Percentiles rank a stretch among this genome's conserved stretches.
Conservation (phyloP, 2,888 invertebrate genomes). For the Siphonodentalium dalli region DNA sequence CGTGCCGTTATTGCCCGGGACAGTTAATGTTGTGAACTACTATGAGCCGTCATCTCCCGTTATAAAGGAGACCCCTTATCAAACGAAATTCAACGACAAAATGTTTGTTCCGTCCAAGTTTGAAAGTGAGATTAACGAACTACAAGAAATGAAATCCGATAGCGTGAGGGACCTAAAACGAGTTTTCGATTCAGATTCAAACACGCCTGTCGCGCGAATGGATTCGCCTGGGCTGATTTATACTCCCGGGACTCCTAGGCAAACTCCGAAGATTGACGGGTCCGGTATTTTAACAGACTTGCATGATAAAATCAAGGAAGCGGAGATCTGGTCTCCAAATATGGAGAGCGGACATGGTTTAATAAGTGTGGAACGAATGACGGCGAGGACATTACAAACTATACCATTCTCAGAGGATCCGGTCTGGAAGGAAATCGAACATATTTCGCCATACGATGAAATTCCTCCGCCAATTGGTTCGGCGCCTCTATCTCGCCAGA, state of each 20-base stretch:
- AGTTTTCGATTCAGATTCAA: slow-evolving; percentile 42
- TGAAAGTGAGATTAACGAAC: slow-evolving; percentile 43
- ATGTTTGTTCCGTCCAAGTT: slow-evolving; percentile 39
- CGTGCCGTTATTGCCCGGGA: no score
- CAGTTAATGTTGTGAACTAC: no score
- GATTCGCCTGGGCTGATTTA: no score
- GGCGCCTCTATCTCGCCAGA: no score
- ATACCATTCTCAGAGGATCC: slow-evolving; percentile 57
- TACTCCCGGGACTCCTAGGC: no score
- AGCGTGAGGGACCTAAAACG: slow-evolving; percentile 38
- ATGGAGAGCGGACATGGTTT: slow-evolving; percentile 50
- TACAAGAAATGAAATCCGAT: slow-evolving; percentile 40
- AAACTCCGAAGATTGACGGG: slow-evolving; percentile 21
- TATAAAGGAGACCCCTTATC: no score
- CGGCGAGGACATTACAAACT: slow-evolving; percentile 53
- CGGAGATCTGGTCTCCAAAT: slow-evolving; percentile 56
- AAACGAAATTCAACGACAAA: no score
- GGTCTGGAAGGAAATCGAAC: slow-evolving; percentile 56
- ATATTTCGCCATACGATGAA: slow-evolving; percentile 49
- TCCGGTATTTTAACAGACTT: slow-evolving; percentile 26
- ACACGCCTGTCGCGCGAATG: slow-evolving; percentile 34
- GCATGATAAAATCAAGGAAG: slow-evolving; percentile 26
- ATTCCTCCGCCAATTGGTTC: slow-evolving; percentile 12
- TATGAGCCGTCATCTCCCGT: no score
- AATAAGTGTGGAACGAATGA: slow-evolving; percentile 54